Base-by-base conservation (phyloP, 2,113 vertebrate species). In the Tupaia tana region DNA sequence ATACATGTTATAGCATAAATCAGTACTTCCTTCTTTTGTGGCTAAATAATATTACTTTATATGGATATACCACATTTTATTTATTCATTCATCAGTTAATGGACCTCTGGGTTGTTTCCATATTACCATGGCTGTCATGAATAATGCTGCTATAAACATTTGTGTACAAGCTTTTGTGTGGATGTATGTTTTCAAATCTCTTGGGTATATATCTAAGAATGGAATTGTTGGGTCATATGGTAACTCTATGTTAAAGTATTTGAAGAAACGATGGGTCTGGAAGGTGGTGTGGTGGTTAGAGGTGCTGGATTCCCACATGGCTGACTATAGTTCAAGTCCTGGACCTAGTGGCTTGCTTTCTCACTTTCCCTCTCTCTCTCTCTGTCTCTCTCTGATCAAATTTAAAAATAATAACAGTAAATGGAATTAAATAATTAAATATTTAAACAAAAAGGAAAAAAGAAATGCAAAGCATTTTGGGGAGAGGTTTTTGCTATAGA, bases 131-230 rank as follows among this genome's bases (percentile, higher is more conserved):
- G 19, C 31, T 86, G 70, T 79, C 58, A 79, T 61, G 56, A 86
- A 86, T n/a, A 85, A 67, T 77, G 24, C 22, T 77, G 18, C 70
- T 67, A 71, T 75, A 74, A 78, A 85, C 24, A 92, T 92, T 84
- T 83, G 27, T 67, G 5, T 58, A 56, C 31, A 70, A 43, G 43
- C 22, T 75, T 77, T 77, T 67, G 56, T 52, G 75, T 93, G 58
- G 34, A 81, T 19, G 9, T 71, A 64, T 73, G 22, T 93, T 87
- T 93, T 78, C 81, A 87, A 11, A 15, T 58, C 58, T 29, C 43
- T 93, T 80, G 58, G 15, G 56, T 73, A 73, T 87, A 31, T 64
- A 73, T 80, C 85, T 66, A 74, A 63, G 52, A 88, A 24, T 82
- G 52, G 77, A 81, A 73, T 54, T 56, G 11, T 54, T 73, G 16